Conservation (phyloP, 2,113 vertebrate genomes). For the Oncorhynchus masou region DNA sequence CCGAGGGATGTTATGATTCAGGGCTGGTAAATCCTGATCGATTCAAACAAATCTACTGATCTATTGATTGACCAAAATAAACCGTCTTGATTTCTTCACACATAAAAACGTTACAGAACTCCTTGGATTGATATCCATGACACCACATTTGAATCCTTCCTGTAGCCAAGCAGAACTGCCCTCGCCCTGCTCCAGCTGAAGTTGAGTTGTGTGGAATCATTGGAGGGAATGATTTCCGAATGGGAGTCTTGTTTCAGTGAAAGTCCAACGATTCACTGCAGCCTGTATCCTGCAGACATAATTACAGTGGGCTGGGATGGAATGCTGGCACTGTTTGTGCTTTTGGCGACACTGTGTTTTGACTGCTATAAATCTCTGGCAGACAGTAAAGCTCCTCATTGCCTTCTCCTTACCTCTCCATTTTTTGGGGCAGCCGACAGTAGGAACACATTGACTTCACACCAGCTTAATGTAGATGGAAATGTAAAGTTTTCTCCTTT, state of each 20-base stretch:
- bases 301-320: constrained; percentile 21
- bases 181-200: background rate
- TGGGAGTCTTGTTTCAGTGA: constrained; percentile 44
- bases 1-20: background rate
- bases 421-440: constrained; percentile 30
- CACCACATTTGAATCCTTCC: background rate
- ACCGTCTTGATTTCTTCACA: no score
- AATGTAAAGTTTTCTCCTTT: constrained; percentile 19
- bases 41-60: no score
- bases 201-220: constrained; percentile 18
- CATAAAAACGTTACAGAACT: background rate
- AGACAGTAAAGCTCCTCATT: background rate
- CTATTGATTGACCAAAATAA: no score
- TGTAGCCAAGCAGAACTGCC: background rate
- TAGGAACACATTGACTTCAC: constrained; percentile 28
- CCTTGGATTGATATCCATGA: background rate
- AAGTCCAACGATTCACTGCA: constrained; percentile 59
- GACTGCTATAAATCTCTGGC: constrained; percentile 31
- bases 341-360: constrained; percentile 36
- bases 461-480: constrained; percentile 26
- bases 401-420: constrained; percentile 20
- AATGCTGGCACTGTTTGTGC: constrained; percentile 44
- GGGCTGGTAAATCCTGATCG: background rate
- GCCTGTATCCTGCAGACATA: constrained; percentile 53
- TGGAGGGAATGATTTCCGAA: constrained; percentile 37